Percentiles rank a stretch among this genome's conserved stretches.
These are phyloP conservation scores for Stenodema calcarata DNA, from an alignment of 2,888 invertebrate genomes.

Conservation along the genomic window DNA sequence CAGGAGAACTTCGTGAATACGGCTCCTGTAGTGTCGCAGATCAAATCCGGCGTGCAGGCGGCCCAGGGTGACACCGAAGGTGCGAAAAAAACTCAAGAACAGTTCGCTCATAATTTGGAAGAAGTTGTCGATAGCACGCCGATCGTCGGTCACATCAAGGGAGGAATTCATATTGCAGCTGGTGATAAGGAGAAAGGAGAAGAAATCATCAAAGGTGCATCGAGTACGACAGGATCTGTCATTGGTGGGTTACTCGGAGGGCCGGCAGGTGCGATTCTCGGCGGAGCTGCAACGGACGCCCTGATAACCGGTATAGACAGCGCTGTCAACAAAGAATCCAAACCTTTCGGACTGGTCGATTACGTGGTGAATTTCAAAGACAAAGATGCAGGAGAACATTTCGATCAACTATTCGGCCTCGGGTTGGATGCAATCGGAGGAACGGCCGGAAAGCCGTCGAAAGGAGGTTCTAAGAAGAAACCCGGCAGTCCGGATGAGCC, in stretches of 20 bases:
- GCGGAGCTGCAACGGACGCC: slow-evolving; percentile 24
- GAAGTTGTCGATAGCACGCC: slow-evolving; percentile 10
- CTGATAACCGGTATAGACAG: slow-evolving; percentile 17
- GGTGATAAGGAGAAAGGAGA: slow-evolving; percentile 31
- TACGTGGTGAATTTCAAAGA: slow-evolving; percentile 31
- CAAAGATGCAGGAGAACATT: slow-evolving; percentile 38
- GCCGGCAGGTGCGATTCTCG: slow-evolving; percentile 17
- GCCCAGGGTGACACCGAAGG: slow-evolving; percentile 30
- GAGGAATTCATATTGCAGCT: slow-evolving; percentile 18
- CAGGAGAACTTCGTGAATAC: slow-evolving; percentile 37
- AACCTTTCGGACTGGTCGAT: slow-evolving; percentile 17
- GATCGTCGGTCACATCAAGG: slow-evolving; percentile 26
- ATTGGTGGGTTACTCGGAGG: slow-evolving; percentile 28
- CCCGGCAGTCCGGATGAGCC: background rate
- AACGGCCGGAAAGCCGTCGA: background rate
- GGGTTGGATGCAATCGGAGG: slow-evolving; percentile 3
- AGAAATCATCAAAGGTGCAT: slow-evolving; percentile 23
- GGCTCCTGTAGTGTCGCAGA: slow-evolving; percentile 25
- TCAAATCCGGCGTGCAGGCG: slow-evolving; percentile 38
- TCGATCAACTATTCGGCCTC: slow-evolving; percentile 9
- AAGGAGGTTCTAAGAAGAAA: background rate
- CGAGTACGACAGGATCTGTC: slow-evolving; percentile 12
- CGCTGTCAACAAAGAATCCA: slow-evolving; percentile 19
- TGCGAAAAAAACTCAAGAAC: slow-evolving; percentile 33
- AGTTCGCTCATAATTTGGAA: slow-evolving; percentile 25